Evolutionary conservation across 2,113 vertebrate genomes (phyloP), one percentile per base, ranked within the genome.

Genomic region (Megaceryle torquata): DNA sequence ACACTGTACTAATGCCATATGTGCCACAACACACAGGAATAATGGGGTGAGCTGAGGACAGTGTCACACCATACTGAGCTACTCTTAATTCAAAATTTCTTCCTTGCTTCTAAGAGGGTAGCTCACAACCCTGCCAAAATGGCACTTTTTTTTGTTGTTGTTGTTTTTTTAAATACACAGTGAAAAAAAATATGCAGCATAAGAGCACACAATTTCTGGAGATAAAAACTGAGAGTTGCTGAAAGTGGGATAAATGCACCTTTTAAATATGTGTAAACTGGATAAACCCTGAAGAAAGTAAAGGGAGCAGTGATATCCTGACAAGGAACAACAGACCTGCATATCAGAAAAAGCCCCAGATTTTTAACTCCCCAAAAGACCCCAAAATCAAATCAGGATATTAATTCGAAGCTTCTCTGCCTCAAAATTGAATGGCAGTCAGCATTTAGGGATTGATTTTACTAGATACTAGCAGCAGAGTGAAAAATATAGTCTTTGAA

Each of bases 1-100:
- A 96, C 92, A 91, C 94, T 97, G 94, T 96, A 96, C 97, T 96
- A 96, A 96, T 97, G 97, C 96, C 96, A 97, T 96, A 97, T 97
- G 97, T 97, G 97, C 96, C 95, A 94, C 88, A 94, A 91, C 95
- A 96, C 93, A 94, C 88, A 96, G 97, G 95, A 96, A 96, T 96
- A 97, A 95, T 93, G 88, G 96, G 93, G 96, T 97, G 96, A 97
- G 86, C 22, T 96, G 95, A 96, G 96, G 97, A 97, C 94, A 96
- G 94, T 89, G 93, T 96, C 94, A 95, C 93, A 95, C 86, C 94
- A 96, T 92, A 95, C 91, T 89, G 83, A 96, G 93, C 8, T 95
- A 94, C 89, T 96, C 95, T 75, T 61, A 91, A 91, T 96, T 93
- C 97, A 96, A 90, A 51, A 96, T 95, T 91, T 93, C 94, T 86